Evolutionary conservation across 2,888 invertebrate species (phyloP).

Genomic region (Amphipyra berbera): DNA sequence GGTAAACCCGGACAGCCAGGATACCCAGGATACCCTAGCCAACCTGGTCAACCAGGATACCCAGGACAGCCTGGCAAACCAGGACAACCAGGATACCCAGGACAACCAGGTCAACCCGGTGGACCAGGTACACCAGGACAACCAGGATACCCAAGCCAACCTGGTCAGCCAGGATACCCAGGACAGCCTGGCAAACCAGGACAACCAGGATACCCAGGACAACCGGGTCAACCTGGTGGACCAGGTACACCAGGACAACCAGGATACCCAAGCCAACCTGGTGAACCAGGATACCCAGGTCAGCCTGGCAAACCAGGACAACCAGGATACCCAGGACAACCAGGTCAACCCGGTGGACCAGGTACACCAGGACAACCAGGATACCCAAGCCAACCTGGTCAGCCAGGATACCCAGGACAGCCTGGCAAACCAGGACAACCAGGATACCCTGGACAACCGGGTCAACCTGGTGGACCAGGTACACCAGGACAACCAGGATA

Average conservation of each 20-base stretch:
- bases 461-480: too few relatives aligned
- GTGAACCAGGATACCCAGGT: slow-evolving; percentile 7
- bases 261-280: slow-evolving; percentile 11
- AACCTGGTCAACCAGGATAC: slow-evolving; percentile 19
- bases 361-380: slow-evolving; percentile 21
- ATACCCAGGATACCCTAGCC: slow-evolving; percentile 18
- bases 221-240: slow-evolving; percentile 12
- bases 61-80: slow-evolving; percentile 21
- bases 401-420: slow-evolving; percentile 17
- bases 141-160: slow-evolving; percentile 10
- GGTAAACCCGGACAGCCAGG: slow-evolving; percentile 21
- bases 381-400: slow-evolving; percentile 3
- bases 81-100: slow-evolving; percentile 21
- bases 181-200: slow-evolving; percentile 4
- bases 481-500: slow-evolving; percentile 46
- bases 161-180: slow-evolving; percentile 17
- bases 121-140: slow-evolving; percentile 14
- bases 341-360: slow-evolving; percentile 7
- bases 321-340: slow-evolving; percentile 17
- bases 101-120: slow-evolving; percentile 21
- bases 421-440: slow-evolving; percentile 13
- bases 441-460: too few relatives aligned
- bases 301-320: slow-evolving; percentile 29
- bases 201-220: not conserved
- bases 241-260: slow-evolving; percentile 5